These are phyloP conservation scores for Entomobrya multifasciata DNA, from an alignment of 2,888 invertebrate species.

Conservation along the genomic window DNA sequence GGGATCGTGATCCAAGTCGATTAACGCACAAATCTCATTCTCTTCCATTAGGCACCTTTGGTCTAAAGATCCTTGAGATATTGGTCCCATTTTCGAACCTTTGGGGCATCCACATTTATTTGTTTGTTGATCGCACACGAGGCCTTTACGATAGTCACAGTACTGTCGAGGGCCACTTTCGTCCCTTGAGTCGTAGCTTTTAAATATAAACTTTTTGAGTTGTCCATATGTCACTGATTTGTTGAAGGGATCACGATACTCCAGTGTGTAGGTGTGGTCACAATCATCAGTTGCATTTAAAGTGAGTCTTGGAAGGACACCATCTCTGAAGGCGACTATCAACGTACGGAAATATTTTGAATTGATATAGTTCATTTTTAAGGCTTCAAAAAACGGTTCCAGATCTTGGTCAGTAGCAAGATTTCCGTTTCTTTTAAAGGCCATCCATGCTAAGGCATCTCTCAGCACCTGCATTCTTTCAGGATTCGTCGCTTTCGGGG, in stretches of 20 bases:
- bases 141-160: background rate
- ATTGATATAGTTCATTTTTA: background rate
- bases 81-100: background rate
- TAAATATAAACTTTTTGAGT: background rate
- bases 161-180: background rate
- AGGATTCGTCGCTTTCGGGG: background rate
- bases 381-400: background rate
- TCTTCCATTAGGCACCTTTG: background rate
- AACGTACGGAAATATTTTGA: background rate
- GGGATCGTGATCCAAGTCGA: background rate
- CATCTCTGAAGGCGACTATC: background rate
- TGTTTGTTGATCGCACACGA: background rate
- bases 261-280: background rate
- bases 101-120: background rate
- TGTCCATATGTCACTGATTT: background rate
- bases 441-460: slow-evolving; percentile 1
- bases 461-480: background rate
- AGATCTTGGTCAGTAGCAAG: background rate
- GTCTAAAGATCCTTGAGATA: background rate
- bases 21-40: background rate
- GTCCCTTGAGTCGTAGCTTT: background rate
- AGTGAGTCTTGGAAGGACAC: background rate
- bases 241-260: background rate
- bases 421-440: background rate
- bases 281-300: background rate